A percentile compares a stretch with the other conserved stretches of the same genome.
These are phyloP conservation scores for Drosophila anomalata DNA, from an alignment of 2,888 invertebrate genomes.

Conservation along the genomic window DNA sequence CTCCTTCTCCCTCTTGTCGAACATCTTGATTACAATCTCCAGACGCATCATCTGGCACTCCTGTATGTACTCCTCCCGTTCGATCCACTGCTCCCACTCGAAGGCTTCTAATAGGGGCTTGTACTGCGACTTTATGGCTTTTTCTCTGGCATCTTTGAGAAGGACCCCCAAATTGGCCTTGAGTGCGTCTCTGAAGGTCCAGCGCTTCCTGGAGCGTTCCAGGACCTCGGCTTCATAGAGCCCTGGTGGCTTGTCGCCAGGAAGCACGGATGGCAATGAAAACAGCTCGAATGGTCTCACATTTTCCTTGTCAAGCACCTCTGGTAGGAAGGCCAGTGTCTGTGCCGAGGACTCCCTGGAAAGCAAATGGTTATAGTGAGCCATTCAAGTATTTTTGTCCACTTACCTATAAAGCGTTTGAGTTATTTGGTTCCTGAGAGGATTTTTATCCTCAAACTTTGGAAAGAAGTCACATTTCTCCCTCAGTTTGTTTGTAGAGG, in stretches of 20 bases:
- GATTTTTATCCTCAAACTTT: constrained; percentile 46
- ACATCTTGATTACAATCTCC: constrained; percentile 85
- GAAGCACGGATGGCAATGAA: constrained; percentile 73
- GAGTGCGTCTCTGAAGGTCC: constrained; percentile 87
- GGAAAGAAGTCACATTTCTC: constrained; percentile 63
- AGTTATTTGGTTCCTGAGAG: constrained; percentile 73
- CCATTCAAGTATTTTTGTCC: too few relatives aligned
- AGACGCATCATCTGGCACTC: constrained; percentile 88
- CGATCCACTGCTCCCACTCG: constrained; percentile 92
- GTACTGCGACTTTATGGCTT: constrained; percentile 81
- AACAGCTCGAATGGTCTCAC: constrained; percentile 70
- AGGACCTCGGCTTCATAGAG: constrained; percentile 85
- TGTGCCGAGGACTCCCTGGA: constrained; percentile 83
- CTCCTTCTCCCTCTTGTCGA: constrained; percentile 85
- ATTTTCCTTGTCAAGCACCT: constrained; percentile 56
- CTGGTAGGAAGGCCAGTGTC: constrained; percentile 81
- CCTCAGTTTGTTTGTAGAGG: constrained; percentile 38
- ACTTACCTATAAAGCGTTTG: constrained; percentile 81
- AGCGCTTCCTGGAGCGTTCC: constrained; percentile 88
- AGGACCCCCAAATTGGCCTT: constrained; percentile 85
- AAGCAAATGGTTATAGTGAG: too few relatives aligned
- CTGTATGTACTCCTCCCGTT: constrained; percentile 91
- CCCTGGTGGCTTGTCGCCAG: constrained; percentile 78
- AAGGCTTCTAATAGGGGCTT: constrained; percentile 90
- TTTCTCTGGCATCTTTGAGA: constrained; percentile 85